Evolutionary conservation across 2,888 invertebrate genomes (phyloP).

Genomic region (Drosophila picticornis): DNA sequence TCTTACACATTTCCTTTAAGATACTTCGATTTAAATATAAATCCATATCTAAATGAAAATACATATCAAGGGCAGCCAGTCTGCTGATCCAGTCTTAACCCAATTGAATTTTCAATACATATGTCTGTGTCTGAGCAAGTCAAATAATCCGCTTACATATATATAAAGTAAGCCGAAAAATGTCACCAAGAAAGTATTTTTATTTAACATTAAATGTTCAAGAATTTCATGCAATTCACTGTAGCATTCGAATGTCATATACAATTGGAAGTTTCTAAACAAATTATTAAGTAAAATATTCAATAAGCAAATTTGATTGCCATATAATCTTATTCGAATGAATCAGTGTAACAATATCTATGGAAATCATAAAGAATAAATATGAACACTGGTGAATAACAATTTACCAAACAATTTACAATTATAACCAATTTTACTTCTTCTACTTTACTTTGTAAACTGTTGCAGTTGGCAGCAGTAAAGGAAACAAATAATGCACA

Average conservation of each 20-base stretch:
- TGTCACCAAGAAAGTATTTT: background rate
- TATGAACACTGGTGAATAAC: background rate
- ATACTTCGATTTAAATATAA: background rate
- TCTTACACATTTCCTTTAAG: background rate
- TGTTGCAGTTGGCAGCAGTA: constrained; percentile 38
- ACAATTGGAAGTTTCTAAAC: background rate
- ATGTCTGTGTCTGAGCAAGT: background rate
- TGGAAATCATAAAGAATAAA: constrained; percentile 6
- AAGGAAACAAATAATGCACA: constrained; percentile 49
- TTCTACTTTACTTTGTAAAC: constrained; percentile 62
- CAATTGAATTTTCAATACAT: background rate
- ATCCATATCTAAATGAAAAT: background rate
- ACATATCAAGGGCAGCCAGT: background rate
- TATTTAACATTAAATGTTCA: background rate
- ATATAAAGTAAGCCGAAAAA: background rate
- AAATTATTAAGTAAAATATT: background rate
- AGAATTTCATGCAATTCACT: background rate
- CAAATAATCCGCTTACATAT: background rate
- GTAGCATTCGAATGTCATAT: background rate
- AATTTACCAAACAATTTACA: constrained; percentile 67
- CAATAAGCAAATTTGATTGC: constrained; percentile 1
- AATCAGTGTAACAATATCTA: background rate
- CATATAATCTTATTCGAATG: background rate
- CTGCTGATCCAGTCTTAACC: background rate
- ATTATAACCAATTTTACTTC: constrained; percentile 73